Conservation (phyloP, 2,888 invertebrate species). For the Eurytoma californica region DNA sequence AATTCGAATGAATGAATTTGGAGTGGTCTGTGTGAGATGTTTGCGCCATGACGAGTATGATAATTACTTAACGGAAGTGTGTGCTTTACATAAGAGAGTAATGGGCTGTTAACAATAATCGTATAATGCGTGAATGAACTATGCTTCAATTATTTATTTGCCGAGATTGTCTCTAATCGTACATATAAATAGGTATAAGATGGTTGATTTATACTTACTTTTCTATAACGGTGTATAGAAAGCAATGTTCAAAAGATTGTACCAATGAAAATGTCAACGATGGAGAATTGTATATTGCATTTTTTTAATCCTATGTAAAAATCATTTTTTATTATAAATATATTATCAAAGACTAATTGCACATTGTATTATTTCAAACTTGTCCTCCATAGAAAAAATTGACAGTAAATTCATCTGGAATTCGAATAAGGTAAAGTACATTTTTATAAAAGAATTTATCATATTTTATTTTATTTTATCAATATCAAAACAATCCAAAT, state of each 20-base stretch:
- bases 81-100: not conserved
- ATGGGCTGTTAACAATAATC: conserved; percentile 36
- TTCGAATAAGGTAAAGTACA: no score
- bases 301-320: conserved; percentile 50
- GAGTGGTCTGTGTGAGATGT: no score
- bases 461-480: no score
- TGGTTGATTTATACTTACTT: conserved; percentile 8
- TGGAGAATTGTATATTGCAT: conserved; percentile 43
- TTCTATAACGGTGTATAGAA: conserved; percentile 18
- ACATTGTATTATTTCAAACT: no score
- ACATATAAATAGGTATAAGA: conserved; percentile 13
- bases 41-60: conserved; percentile 13
- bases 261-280: conserved; percentile 43
- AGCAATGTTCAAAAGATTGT: conserved; percentile 4
- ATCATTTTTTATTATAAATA: conserved; percentile 35
- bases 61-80: conserved; percentile 31
- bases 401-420: no score
- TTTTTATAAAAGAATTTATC: no score
- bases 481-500: no score
- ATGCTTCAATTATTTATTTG: conserved; percentile 46
- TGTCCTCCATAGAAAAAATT: no score
- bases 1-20: no score
- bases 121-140: conserved; percentile 38
- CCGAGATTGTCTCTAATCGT: conserved; percentile 37
- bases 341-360: not conserved